Percentiles rank a stretch among this genome's conserved stretches.
phyloP scores from a whole-genome alignment of 2,888 invertebrate species.

The Priocnemis perturbator region DNA sequence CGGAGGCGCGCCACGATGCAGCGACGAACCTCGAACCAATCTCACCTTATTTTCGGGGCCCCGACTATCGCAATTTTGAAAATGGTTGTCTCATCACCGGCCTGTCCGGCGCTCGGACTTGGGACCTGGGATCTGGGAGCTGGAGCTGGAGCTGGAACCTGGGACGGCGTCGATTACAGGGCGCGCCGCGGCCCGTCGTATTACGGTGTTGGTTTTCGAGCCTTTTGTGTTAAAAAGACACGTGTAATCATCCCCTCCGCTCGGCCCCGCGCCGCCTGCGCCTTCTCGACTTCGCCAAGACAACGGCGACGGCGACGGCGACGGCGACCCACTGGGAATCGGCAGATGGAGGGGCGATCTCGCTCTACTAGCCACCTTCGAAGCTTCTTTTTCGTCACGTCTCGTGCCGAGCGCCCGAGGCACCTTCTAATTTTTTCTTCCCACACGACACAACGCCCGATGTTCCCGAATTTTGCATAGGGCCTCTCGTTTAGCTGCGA shows the following conservation, averaged over 20 bases:
- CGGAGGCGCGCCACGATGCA: slow-evolving; percentile 16
- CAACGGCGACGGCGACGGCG: too few species aligned
- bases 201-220: slow-evolving; percentile 76
- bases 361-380: background rate
- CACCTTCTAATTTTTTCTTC: too few species aligned
- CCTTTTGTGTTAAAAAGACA: slow-evolving; percentile 76
- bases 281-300: background rate
- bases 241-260: slow-evolving; percentile 70
- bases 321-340: slow-evolving; percentile 10
- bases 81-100: slow-evolving; percentile 73
- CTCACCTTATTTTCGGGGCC: slow-evolving; percentile 63
- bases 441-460: too few species aligned
- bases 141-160: too few species aligned
- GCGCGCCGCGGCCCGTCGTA: slow-evolving; percentile 71
- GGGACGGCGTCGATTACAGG: slow-evolving; percentile 69
- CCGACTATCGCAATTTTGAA: slow-evolving; percentile 71
- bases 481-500: slow-evolving; percentile 34
- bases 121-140: too few species aligned
- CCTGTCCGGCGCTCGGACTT: slow-evolving; percentile 44
- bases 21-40: slow-evolving; percentile 49
- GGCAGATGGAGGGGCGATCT: background rate
- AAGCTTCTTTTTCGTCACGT: background rate
- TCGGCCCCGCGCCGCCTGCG: background rate
- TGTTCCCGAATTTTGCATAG: slow-evolving; percentile 38
- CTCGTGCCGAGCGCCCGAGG: too few species aligned